These are phyloP conservation scores for Sternarchorhynchus goeldii DNA, from an alignment of 2,797 vertebrate genomes.

Conservation along the genomic window DNA sequence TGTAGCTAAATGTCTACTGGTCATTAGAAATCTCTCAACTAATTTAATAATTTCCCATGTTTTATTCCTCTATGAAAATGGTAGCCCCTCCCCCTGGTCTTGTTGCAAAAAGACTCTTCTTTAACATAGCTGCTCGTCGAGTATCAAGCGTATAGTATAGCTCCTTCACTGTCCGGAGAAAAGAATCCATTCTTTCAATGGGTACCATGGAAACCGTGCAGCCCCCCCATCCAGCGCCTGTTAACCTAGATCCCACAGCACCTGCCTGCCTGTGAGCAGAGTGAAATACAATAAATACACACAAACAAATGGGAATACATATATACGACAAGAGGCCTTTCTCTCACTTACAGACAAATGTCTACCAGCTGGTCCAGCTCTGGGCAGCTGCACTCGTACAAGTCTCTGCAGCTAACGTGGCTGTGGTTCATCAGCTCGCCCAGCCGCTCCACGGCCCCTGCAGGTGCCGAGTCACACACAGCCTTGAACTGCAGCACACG, in stretches of 20 bases:
- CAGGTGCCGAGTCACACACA: constrained; percentile 81
- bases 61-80: constrained; percentile 78
- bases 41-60: neutral
- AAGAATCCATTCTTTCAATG: constrained; percentile 77
- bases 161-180: constrained; percentile 82
- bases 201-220: constrained; percentile 95
- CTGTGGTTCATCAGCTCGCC: constrained; percentile 95
- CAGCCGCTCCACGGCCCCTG: constrained; percentile 75
- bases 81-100: constrained; percentile 89
- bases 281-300: constrained; percentile 9
- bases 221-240: constrained; percentile 97
- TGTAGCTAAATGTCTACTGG: neutral
- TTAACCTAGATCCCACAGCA: constrained; percentile 90
- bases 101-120: constrained; percentile 87
- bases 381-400: constrained; percentile 95
- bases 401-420: constrained; percentile 89
- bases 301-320: neutral
- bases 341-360: constrained; percentile 86
- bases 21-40: neutral
- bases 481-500: constrained; percentile 87
- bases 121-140: constrained; percentile 71
- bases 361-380: constrained; percentile 93
- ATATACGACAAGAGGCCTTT: neutral
- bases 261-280: constrained; percentile 82
- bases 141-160: constrained; percentile 79